Percentiles rank a stretch among this genome's conserved stretches.
These are phyloP conservation scores for Hirtodrosophila histrioides DNA, from an alignment of 2,888 invertebrate species.

Conservation along the genomic window DNA sequence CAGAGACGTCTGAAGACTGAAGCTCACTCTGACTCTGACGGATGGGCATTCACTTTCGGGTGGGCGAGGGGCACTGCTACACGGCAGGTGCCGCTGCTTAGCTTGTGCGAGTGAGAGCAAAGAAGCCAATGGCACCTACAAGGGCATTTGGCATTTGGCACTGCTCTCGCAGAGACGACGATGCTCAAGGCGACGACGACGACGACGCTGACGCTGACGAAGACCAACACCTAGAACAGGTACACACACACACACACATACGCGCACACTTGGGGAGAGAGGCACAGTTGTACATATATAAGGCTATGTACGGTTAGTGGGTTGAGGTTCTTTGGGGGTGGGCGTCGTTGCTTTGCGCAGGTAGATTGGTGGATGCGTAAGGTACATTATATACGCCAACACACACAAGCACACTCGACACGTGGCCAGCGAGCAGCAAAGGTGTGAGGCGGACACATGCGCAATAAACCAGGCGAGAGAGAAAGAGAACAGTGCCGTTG, in stretches of 20 bases:
- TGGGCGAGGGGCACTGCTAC: conserved; percentile 22
- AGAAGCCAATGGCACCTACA: conserved; percentile 60
- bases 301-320: conserved; percentile 43
- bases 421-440: conserved; percentile 42
- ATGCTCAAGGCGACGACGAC: conserved; percentile 51
- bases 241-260: conserved; percentile 38
- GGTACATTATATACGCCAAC: conserved; percentile 80
- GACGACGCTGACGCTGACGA: conserved; percentile 51
- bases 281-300: conserved; percentile 41
- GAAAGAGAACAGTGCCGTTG: conserved; percentile 15
- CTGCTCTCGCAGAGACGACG: conserved; percentile 46
- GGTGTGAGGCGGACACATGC: conserved; percentile 60
- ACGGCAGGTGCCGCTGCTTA: conserved; percentile 59
- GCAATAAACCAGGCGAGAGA: conserved; percentile 31
- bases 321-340: conserved; percentile 41
- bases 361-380: conserved; percentile 84
- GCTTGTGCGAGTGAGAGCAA: conserved; percentile 38
- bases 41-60: conserved; percentile 32
- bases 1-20: conserved; percentile 17
- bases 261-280: conserved; percentile 22
- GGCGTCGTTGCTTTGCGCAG: conserved; percentile 78
- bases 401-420: conserved; percentile 49
- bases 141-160: conserved; percentile 33
- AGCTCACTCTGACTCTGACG: conserved; percentile 33
- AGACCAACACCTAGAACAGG: conserved; percentile 70